Conservation (phyloP, 2,888 invertebrate genomes). For the Holacanthella duospinosa region DNA sequence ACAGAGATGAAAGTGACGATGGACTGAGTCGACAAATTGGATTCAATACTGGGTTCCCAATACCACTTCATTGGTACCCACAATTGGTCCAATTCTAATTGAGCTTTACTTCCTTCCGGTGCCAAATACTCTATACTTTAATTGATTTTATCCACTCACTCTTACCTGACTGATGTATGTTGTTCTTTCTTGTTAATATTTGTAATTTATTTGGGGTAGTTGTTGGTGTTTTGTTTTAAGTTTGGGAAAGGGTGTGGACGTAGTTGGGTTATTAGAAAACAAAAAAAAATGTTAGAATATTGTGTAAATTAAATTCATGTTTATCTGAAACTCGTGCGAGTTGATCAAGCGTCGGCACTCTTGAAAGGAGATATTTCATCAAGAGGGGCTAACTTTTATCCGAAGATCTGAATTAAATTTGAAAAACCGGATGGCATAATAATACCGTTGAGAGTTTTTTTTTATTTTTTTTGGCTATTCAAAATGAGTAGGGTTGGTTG, state of each 20-base stretch:
- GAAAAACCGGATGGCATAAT: constrained; percentile 1
- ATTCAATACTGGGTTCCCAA: background rate
- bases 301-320: background rate
- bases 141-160: background rate
- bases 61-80: background rate
- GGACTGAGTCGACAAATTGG: background rate
- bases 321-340: background rate
- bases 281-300: background rate
- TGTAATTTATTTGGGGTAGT: background rate
- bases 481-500: background rate
- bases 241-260: background rate
- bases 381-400: background rate
- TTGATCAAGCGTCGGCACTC: background rate
- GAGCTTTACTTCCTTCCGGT: background rate
- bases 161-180: background rate
- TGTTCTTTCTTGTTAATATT: background rate
- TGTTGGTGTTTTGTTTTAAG: background rate
- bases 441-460: constrained; percentile 3
- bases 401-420: constrained; percentile 3
- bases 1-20: background rate
- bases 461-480: background rate
- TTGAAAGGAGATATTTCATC: background rate
- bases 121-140: background rate
- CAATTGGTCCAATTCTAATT: background rate
- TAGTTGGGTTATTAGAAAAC: background rate